Base-by-base conservation (phyloP, 2,888 invertebrate genomes). In the Drosophila mimetica region DNA sequence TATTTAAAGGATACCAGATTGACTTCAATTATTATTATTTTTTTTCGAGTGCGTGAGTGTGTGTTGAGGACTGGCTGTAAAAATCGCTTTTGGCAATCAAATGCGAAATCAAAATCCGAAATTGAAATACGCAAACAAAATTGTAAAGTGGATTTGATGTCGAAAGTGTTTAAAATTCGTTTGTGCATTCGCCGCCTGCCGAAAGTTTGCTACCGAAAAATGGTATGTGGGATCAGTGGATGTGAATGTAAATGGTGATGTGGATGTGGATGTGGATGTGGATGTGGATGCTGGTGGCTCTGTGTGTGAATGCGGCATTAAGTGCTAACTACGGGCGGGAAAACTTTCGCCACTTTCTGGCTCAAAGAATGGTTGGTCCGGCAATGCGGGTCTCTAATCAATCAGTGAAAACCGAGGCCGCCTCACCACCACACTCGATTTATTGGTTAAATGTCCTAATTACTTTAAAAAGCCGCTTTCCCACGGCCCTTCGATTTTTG, bases 41-140 rank as follows among this genome's bases (percentile, higher is more conserved):
- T 57, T 32, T 18, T 18, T 11, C 2, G 13, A 42, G 34, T 36
- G 59, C 42, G 18, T 20, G 16, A n/a, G 11, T 9, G 18, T 7
- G 18, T n/a, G 16, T 9, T 13, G n/a, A 5, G 46, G 16, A 25
- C 22, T 47, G 25, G 65, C 32, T 25, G 53, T 70, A 52, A 75
- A 83, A 86, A 80, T 63, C 64, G 86, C 75, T 74, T 79, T 83
- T 36, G 61, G 74, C 84, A 80, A 86, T 86, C 84, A 74, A 80
- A 80, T 70, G 47, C 65, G 72, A 84, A 82, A 82, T 86, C 86
- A 82, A 82, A 81, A 76, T 79, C 75, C 65, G 63, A 81, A 81
- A 80, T 80, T 75, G 78, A 86, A 86, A 80, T 74, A 71, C 86
- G 71, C 81, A 80, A 82, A 82, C 81, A 80, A 82, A 86, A 76